Evolutionary conservation across 2,888 invertebrate genomes (phyloP).

Genomic region (Parnassius glacialis): DNA sequence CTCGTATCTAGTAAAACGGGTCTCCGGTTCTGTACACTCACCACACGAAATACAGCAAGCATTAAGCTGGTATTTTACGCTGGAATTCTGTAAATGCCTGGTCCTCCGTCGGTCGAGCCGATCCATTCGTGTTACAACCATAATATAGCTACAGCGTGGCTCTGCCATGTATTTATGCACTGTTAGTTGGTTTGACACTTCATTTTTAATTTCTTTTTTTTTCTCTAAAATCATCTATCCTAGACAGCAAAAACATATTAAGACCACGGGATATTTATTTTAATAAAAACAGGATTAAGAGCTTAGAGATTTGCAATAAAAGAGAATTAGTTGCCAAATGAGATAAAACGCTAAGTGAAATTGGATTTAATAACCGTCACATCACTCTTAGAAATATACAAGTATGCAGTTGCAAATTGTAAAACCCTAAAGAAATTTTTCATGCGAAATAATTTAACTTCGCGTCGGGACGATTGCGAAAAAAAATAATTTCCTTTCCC

Average conservation of each 20-base stretch:
- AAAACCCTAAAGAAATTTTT: slow-evolving; percentile 61
- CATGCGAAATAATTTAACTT: slow-evolving; percentile 73
- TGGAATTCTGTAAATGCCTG: too few relatives aligned
- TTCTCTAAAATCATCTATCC: not conserved
- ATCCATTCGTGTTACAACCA: too few relatives aligned
- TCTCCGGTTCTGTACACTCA: too few relatives aligned
- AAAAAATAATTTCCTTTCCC: slow-evolving; percentile 52
- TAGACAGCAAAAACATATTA: not conserved
- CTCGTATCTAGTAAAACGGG: too few relatives aligned
- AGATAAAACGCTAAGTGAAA: slow-evolving; percentile 43
- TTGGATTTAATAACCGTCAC: slow-evolving; percentile 46
- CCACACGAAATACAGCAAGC: too few relatives aligned
- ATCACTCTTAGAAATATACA: slow-evolving; percentile 52
- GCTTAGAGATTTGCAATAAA: slow-evolving; percentile 31
- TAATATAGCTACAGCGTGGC: too few relatives aligned
- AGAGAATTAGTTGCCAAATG: slow-evolving; percentile 38
- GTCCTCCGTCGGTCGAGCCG: too few relatives aligned
- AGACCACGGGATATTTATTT: slow-evolving; percentile 2
- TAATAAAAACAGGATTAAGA: slow-evolving; percentile 11
- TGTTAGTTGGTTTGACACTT: too few relatives aligned
- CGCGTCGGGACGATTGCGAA: slow-evolving; percentile 48
- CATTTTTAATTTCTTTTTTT: not conserved
- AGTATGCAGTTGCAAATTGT: slow-evolving; percentile 52
- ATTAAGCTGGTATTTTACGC: too few relatives aligned
- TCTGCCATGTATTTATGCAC: too few relatives aligned